These are phyloP conservation scores for Meteorus colon DNA, from an alignment of 2,888 invertebrate species.

Conservation along the genomic window DNA sequence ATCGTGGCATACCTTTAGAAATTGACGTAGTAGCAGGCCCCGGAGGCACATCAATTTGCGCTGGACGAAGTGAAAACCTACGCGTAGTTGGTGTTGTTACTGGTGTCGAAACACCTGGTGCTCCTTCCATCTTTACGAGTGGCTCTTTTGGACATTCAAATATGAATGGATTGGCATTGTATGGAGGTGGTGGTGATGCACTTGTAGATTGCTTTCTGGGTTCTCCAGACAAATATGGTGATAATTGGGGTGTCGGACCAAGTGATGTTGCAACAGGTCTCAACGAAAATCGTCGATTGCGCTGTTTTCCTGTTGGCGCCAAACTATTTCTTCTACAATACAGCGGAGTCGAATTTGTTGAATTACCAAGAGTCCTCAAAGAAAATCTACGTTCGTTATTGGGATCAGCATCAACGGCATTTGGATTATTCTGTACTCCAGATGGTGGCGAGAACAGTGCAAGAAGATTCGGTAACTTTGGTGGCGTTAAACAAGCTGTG, in stretches of 20 bases:
- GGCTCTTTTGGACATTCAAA: constrained; percentile 65
- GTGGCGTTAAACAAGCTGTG: constrained; percentile 75
- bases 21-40: constrained; percentile 38
- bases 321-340: constrained; percentile 59
- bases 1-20: constrained; percentile 62
- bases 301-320: constrained; percentile 52
- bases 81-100: constrained; percentile 54
- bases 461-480: constrained; percentile 73
- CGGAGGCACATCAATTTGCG: constrained; percentile 56
- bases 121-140: constrained; percentile 63
- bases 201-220: constrained; percentile 30
- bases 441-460: constrained; percentile 73
- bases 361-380: constrained; percentile 58
- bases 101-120: constrained; percentile 64
- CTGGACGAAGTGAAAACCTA: constrained; percentile 65
- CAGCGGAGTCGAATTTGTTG: constrained; percentile 55
- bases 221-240: constrained; percentile 56
- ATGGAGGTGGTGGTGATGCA: constrained; percentile 48
- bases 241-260: constrained; percentile 57
- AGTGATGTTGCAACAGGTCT: constrained; percentile 64
- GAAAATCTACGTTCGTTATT: constrained; percentile 60
- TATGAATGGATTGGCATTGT: constrained; percentile 58
- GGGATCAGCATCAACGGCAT: constrained; percentile 56
- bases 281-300: constrained; percentile 65
- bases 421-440: constrained; percentile 62